Base-by-base conservation (phyloP, 2,888 invertebrate genomes). In the Iphiclides podalirius region DNA sequence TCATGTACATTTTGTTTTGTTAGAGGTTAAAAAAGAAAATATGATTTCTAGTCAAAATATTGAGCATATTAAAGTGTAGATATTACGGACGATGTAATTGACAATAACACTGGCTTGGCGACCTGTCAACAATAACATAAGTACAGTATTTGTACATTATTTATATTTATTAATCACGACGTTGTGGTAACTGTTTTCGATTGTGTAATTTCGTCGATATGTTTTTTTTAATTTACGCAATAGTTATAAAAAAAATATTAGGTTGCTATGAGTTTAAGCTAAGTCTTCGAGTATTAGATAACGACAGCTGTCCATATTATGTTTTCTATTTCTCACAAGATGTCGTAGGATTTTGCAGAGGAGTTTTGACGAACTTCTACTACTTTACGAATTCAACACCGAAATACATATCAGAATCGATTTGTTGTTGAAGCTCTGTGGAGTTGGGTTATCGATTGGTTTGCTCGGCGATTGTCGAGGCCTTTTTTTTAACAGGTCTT, bases 1-100 rank as follows among this genome's bases (percentile, higher is more conserved):
- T 71, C 68, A 67, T 87, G 86, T 87, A 87, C 78, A 86, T 80
- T 77, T 75, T 64, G 82, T 85, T 84, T 84, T 84, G 76, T 84
- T 86, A 83, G 80, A 82, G 75, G 78, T 70, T 84, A 83, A 42
- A 49, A 43, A 37, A 23, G 26, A 81, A 80, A 84, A 84, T 82
- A 87, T 83, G 87, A 84, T 86, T 88, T 89, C 89, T 89, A 89
- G 89, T 89, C 89, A 89, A 86, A 86, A 82, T 85, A 86, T 87
- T 84, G 83, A 88, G 79, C 86, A 83, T 85, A 86, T 83, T 81
- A 79, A 82, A 79, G 73, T 79, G 84, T 87, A 87, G 82, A 80
- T 84, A 80, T 76, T 75, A 80, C 78, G 79, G 73, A 77, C 68
- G 79, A 79, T 74, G 81, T 85, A 86, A 81, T 83, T 89, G 89